Conservation (phyloP, 1,140 invertebrate species). For the Cyrtorhinus lividipennis region DNA sequence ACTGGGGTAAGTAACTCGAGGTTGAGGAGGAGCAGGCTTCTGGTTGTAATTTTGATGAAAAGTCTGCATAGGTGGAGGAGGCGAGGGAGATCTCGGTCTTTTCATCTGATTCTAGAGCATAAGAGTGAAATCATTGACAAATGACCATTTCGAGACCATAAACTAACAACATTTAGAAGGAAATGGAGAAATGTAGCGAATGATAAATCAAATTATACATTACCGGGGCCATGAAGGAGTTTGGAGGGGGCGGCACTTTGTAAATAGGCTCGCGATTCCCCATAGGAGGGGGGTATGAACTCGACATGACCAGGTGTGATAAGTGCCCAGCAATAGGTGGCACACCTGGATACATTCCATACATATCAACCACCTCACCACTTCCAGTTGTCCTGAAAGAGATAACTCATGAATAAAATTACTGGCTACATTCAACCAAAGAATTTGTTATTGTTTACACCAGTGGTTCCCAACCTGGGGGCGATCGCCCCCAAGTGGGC, state of each 20-base stretch:
- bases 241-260: slow-evolving; percentile 35
- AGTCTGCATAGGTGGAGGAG: slow-evolving; percentile 35
- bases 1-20: slow-evolving; percentile 35
- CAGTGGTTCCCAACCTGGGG: no score
- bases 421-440: neutral
- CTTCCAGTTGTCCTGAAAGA: slow-evolving; percentile 15
- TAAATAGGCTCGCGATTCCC: slow-evolving; percentile 33
- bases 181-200: no score
- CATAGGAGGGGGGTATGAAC: slow-evolving; percentile 13
- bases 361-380: slow-evolving; percentile 40
- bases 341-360: slow-evolving; percentile 33
- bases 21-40: slow-evolving; percentile 33
- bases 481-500: no score
- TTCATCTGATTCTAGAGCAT: slow-evolving; percentile 41
- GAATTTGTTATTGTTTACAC: neutral
- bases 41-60: slow-evolving; percentile 40
- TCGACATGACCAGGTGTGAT: slow-evolving; percentile 17
- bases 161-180: no score
- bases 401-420: slow-evolving; percentile 8
- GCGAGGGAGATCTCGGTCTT: slow-evolving; percentile 48
- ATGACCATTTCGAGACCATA: no score
- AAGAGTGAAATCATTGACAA: no score
- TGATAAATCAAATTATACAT: no score
- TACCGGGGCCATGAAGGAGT: slow-evolving; percentile 32
- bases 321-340: slow-evolving; percentile 6